Percentiles rank a stretch among this genome's conserved stretches.
phyloP scores from a whole-genome alignment of 92 coral and sea anemone genomes.

The Phymanthus crucifer region DNA sequence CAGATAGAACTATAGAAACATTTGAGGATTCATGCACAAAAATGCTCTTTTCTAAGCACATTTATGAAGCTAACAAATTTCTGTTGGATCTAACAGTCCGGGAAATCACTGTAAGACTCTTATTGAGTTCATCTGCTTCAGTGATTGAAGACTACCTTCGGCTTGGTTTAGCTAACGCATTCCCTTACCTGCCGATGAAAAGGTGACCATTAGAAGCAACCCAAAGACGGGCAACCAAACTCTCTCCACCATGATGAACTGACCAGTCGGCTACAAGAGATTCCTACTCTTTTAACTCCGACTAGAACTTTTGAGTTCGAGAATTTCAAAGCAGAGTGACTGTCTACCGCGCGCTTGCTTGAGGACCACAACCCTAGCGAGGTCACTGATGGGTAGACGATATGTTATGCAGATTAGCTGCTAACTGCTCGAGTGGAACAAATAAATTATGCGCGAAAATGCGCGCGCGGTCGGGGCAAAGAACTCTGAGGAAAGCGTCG shows the following conservation, averaged over 20 bases:
- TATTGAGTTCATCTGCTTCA: background rate
- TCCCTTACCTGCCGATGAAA: constrained; percentile 19
- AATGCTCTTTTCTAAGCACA: background rate
- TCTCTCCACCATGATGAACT: constrained; percentile 14
- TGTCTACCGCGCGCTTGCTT: too few species aligned
- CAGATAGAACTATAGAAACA: too few species aligned
- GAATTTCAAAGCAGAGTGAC: background rate
- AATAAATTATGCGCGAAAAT: too few species aligned
- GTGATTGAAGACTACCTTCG: background rate
- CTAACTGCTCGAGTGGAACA: too few species aligned
- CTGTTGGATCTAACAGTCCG: background rate
- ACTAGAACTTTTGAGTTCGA: background rate
- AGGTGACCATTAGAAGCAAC: constrained; percentile 1
- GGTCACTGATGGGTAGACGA: too few species aligned
- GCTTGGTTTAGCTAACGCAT: background rate
- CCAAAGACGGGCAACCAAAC: background rate
- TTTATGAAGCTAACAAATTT: background rate
- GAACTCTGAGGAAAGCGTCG: too few species aligned
- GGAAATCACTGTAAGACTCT: background rate
- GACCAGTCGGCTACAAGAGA: background rate
- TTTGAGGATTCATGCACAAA: too few species aligned
- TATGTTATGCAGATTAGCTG: too few species aligned
- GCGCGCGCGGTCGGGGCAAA: too few species aligned
- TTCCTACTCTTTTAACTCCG: background rate
- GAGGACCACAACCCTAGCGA: too few species aligned